These are phyloP conservation scores for Meloidogyne exigua DNA, from an alignment of 1,140 invertebrate genomes.

Conservation along the genomic window DNA sequence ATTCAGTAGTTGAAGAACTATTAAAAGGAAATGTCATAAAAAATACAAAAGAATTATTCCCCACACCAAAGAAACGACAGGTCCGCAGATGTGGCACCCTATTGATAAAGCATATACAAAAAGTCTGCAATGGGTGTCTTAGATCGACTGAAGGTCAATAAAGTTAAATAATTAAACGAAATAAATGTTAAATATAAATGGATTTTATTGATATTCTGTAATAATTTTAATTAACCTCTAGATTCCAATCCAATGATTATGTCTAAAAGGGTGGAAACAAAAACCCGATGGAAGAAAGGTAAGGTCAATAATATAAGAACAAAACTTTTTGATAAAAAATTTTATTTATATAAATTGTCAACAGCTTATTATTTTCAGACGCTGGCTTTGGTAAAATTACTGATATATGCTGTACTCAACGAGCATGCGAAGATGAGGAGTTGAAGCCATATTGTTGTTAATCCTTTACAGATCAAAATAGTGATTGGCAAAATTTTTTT, in stretches of 20 bases:
- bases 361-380: not conserved
- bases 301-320: not conserved
- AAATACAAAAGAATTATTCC: not conserved
- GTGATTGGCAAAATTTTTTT: no score
- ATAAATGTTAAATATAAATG: not conserved
- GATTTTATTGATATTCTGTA: not conserved
- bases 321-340: no score
- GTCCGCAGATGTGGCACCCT: slow-evolving; percentile 19
- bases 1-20: not conserved
- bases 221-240: not conserved
- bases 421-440: slow-evolving; percentile 17
- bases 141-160: slow-evolving; percentile 5
- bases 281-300: slow-evolving; percentile 12
- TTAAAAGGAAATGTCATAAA: not conserved
- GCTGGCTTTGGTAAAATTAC: slow-evolving; percentile 20
- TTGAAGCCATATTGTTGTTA: slow-evolving; percentile 27
- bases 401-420: slow-evolving; percentile 24
- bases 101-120: slow-evolving; percentile 24
- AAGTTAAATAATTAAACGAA: not conserved
- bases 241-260: slow-evolving; percentile 9
- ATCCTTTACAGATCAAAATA: not conserved
- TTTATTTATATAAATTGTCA: not conserved
- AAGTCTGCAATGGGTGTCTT: slow-evolving; percentile 23
- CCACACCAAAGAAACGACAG: not conserved
- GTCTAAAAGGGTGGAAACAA: not conserved